These are phyloP conservation scores for Eupithecia insigniata DNA, from an alignment of 2,888 invertebrate genomes.

Conservation along the genomic window DNA sequence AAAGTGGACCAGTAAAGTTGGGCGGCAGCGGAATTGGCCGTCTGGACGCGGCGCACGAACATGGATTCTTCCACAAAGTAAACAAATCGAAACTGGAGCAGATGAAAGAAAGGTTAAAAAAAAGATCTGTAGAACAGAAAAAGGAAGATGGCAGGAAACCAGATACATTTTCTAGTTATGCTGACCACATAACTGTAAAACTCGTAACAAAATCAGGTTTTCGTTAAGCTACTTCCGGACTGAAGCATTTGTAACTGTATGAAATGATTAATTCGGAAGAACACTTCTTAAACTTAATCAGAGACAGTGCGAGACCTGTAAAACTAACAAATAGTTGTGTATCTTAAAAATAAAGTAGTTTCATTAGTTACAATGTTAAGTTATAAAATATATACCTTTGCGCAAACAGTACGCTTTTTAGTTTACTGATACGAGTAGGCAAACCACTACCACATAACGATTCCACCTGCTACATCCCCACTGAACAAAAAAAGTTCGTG, in stretches of 20 bases:
- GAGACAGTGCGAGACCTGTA: neutral
- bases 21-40: neutral
- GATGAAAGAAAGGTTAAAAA: neutral
- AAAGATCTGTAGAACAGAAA: conserved; percentile 16
- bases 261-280: neutral
- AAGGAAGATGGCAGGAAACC: neutral
- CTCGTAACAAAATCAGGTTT: neutral
- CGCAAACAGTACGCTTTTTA: neutral
- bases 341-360: neutral
- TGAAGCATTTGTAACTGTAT: neutral
- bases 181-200: neutral
- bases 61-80: neutral
- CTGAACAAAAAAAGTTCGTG: too few species aligned
- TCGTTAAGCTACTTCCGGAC: neutral
- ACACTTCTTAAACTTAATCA: neutral
- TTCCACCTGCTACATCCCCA: neutral
- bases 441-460: neutral
- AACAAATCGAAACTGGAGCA: conserved; percentile 6
- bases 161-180: neutral
- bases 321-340: neutral
- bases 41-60: neutral
- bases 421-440: neutral
- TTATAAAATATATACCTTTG: neutral
- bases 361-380: neutral
- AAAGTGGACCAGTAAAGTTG: neutral